phyloP scores from a whole-genome alignment of 2,113 vertebrate genomes.

The Brevimyrus niger region DNA sequence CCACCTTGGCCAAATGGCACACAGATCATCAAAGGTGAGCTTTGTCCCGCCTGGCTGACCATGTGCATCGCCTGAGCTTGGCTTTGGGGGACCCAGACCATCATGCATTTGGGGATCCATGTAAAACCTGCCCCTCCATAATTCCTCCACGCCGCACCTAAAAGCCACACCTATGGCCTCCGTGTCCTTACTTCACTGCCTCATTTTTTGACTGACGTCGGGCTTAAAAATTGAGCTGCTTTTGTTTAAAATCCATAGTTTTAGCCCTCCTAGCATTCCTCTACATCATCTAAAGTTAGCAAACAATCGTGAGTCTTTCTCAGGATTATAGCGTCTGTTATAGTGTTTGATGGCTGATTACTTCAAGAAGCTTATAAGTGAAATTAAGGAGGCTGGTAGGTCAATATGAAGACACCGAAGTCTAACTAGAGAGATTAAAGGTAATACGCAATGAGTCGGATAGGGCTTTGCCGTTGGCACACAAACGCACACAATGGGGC shows the following conservation, averaged over 20 bases:
- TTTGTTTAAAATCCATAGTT: neutral
- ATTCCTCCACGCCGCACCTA: neutral
- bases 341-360: slow-evolving; percentile 13
- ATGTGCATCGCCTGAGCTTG: neutral
- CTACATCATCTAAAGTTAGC: neutral
- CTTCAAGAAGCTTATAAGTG: neutral
- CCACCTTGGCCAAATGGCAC: neutral
- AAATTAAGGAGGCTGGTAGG: neutral
- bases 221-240: neutral
- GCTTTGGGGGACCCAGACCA: neutral
- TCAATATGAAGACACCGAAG: slow-evolving; percentile 6
- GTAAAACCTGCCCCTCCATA: neutral
- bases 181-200: neutral
- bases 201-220: neutral
- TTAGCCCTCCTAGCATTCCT: neutral
- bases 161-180: neutral
- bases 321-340: slow-evolving; percentile 12
- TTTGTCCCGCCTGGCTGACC: neutral
- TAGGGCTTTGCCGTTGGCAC: neutral
- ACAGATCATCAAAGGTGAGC: neutral
- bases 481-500: neutral
- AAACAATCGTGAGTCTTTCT: neutral
- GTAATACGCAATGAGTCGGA: neutral
- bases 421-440: neutral
- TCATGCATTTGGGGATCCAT: neutral